phyloP scores from a whole-genome alignment of 2,797 vertebrate genomes.

The Hephaestus fuliginosus region DNA sequence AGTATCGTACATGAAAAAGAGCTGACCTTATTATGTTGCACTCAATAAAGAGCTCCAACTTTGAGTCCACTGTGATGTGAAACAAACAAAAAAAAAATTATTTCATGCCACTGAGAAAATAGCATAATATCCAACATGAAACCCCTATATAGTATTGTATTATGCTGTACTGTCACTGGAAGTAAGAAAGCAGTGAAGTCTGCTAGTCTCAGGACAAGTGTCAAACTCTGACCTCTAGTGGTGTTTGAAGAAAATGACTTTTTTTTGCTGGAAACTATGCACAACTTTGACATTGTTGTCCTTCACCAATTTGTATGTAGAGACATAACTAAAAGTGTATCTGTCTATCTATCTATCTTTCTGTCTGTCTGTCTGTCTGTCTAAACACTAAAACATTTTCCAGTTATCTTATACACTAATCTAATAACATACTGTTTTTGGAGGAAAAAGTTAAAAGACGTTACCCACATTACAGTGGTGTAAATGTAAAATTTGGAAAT shows the following conservation, averaged over 20 bases:
- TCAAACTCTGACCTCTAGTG: slow-evolving; percentile 64
- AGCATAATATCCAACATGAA: not conserved
- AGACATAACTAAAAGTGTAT: too few relatives aligned
- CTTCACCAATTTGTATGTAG: not conserved
- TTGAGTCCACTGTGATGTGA: not conserved
- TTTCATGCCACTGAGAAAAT: not conserved
- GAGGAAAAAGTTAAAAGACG: not conserved
- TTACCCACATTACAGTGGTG: too few relatives aligned
- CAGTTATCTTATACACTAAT: not conserved
- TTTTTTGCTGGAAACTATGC: not conserved
- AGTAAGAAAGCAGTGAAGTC: not conserved
- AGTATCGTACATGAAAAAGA: not conserved
- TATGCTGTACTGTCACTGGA: not conserved
- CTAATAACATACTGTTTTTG: not conserved
- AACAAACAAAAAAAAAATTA: not conserved
- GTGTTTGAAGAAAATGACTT: not conserved
- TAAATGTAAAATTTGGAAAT: not conserved
- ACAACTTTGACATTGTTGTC: not conserved
- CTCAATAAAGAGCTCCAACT: not conserved
- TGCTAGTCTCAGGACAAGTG: not conserved
- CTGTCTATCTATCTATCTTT: not conserved
- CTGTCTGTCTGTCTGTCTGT: too few relatives aligned
- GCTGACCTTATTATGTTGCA: not conserved
- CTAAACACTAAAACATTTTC: not conserved
- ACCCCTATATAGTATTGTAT: not conserved